Conservation (phyloP, 64 coral and sea anemone species). For the Pocillopora verrucosa region DNA sequence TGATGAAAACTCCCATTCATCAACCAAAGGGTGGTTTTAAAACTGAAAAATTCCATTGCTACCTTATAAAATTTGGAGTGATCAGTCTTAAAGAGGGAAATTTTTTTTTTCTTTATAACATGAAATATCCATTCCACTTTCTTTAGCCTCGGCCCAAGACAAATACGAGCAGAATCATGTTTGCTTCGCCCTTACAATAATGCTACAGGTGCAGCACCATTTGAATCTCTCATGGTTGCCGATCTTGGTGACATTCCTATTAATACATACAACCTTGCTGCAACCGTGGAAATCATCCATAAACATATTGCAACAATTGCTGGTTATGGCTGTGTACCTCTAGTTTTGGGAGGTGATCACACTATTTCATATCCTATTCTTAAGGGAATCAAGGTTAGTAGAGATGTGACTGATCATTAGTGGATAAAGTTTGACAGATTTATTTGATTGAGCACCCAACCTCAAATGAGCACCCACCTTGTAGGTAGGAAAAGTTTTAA, state of each 20-base stretch:
- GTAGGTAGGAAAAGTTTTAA: too few relatives aligned
- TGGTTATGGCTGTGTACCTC: constrained; percentile 59
- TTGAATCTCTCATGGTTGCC: constrained; percentile 89
- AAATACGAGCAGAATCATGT: constrained; percentile 84
- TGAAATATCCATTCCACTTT: not conserved
- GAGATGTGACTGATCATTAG: too few relatives aligned
- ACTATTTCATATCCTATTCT: constrained; percentile 81
- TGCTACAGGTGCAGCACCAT: constrained; percentile 77
- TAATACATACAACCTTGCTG: constrained; percentile 56
- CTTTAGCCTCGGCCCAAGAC: constrained; percentile 77
- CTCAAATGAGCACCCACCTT: too few relatives aligned
- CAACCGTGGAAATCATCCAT: constrained; percentile 47
- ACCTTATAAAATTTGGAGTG: too few relatives aligned
- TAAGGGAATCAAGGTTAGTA: constrained; percentile 71
- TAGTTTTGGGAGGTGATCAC: constrained; percentile 74
- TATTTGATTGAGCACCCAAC: too few relatives aligned
- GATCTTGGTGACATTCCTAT: constrained; percentile 93
- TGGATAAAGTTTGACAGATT: too few relatives aligned
- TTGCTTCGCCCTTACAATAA: constrained; percentile 80
- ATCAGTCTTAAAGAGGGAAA: too few relatives aligned
- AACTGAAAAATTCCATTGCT: too few relatives aligned
- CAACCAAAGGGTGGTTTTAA: too few relatives aligned
- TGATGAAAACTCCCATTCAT: too few relatives aligned
- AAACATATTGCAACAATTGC: constrained; percentile 56
- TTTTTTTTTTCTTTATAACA: not conserved